Conservation (phyloP, 2,113 vertebrate species). For the Sclerurus mexicanus region DNA sequence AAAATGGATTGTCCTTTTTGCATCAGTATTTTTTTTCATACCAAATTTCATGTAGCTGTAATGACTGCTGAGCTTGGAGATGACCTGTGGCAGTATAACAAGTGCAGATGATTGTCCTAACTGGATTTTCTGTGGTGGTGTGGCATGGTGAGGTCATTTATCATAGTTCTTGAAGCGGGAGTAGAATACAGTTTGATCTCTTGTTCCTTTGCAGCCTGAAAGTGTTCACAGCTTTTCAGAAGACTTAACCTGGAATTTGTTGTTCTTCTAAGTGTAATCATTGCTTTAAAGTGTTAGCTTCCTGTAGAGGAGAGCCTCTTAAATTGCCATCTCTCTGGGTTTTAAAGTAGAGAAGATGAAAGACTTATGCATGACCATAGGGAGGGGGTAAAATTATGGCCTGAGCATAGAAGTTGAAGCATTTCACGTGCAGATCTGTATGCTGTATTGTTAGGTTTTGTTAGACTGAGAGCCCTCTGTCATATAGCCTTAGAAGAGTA, state of each 20-base stretch:
- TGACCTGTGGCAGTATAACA: background rate
- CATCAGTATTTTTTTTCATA: background rate
- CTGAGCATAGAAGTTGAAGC: background rate
- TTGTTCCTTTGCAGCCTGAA: background rate
- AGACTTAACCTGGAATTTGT: background rate
- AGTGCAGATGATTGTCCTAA: background rate
- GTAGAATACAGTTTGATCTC: background rate
- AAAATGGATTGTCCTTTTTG: background rate
- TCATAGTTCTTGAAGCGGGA: background rate
- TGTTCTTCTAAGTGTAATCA: background rate
- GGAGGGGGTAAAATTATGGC: background rate
- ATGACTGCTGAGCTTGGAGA: background rate
- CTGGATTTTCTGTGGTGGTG: background rate
- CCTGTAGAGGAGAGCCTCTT: background rate
- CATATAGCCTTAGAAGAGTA: background rate
- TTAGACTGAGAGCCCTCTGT: background rate
- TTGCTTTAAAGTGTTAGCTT: background rate
- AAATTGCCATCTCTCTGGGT: background rate
- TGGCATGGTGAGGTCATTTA: background rate
- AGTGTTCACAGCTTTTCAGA: background rate
- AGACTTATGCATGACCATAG: background rate
- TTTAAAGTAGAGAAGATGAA: background rate
- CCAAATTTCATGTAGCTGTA: background rate
- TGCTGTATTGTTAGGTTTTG: background rate
- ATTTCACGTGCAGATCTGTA: background rate